These are phyloP conservation scores for Vanacampus margaritifer DNA, from an alignment of 2,113 vertebrate genomes.

Conservation along the genomic window DNA sequence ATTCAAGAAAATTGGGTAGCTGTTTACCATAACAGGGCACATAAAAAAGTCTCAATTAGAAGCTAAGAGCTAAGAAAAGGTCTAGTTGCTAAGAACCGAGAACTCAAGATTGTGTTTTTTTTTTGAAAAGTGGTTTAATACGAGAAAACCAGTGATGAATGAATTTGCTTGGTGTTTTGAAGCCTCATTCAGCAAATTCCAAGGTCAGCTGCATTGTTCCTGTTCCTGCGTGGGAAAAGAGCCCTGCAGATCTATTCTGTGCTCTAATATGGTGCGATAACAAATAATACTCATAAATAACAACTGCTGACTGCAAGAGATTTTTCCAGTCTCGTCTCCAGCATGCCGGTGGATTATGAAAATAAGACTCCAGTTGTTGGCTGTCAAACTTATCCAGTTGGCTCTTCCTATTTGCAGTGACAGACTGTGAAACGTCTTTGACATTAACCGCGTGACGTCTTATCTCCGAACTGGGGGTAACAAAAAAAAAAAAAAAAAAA, in stretches of 20 bases:
- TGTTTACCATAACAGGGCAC: too few species aligned
- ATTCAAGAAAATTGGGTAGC: too few species aligned
- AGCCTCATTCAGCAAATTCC: background rate
- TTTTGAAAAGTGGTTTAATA: background rate
- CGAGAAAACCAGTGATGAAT: background rate
- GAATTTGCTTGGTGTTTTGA: too few species aligned
- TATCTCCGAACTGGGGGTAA: background rate
- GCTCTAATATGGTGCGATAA: background rate
- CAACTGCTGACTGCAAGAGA: background rate
- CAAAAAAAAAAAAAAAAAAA: background rate
- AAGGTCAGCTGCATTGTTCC: background rate
- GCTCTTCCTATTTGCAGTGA: background rate
- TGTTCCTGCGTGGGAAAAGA: background rate
- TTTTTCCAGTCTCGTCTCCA: background rate
- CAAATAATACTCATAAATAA: background rate
- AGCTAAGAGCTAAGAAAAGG: background rate
- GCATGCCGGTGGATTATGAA: background rate
- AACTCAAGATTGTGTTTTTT: background rate
- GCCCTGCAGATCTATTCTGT: background rate
- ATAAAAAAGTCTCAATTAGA: too few species aligned
- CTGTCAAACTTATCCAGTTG: background rate
- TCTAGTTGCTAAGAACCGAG: background rate
- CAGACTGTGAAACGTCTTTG: constrained; percentile 3
- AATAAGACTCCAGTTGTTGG: background rate
- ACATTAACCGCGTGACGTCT: background rate